Percentiles rank a stretch among this genome's conserved stretches.
phyloP scores from a whole-genome alignment of 1,140 invertebrate genomes.

The Nephotettix cincticeps region DNA sequence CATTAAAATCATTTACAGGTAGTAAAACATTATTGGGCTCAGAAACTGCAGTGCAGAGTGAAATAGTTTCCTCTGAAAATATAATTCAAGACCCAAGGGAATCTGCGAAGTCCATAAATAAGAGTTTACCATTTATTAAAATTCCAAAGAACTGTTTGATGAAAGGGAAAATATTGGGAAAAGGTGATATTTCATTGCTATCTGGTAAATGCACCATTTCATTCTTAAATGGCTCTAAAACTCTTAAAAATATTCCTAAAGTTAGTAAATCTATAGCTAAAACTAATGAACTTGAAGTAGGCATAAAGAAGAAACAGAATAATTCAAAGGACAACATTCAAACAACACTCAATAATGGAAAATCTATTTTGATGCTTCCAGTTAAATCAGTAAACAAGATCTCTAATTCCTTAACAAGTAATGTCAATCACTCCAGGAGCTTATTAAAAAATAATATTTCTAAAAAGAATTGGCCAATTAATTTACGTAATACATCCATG shows the following conservation, averaged over 20 bases:
- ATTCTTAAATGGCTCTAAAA: background rate
- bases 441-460: background rate
- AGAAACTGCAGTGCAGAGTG: background rate
- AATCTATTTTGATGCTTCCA: background rate
- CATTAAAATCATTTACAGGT: background rate
- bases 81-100: background rate
- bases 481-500: background rate
- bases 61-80: background rate
- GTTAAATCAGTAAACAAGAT: background rate
- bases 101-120: background rate
- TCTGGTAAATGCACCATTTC: background rate
- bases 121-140: background rate
- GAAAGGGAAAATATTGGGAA: background rate
- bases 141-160: constrained; percentile 9
- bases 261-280: background rate
- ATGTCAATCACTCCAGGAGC: background rate
- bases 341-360: background rate
- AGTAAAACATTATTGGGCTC: background rate
- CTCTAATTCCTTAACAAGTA: background rate
- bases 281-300: background rate
- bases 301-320: background rate
- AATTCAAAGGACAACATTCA: background rate
- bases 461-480: background rate
- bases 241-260: background rate
- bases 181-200: background rate